Conservation (phyloP, 2,888 invertebrate species). For the Cataglyphis cursor region DNA sequence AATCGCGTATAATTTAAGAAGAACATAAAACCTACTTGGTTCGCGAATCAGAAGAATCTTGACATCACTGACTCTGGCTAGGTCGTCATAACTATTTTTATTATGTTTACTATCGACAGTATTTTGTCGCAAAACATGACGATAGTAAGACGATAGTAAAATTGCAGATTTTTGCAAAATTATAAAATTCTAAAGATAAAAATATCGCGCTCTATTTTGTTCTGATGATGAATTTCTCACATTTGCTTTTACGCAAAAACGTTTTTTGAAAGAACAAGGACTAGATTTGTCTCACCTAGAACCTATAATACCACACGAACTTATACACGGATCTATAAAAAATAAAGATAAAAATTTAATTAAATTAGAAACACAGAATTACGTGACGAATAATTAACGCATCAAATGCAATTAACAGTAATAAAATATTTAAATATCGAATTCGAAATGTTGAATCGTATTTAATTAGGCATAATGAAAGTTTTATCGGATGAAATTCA, state of each 20-base stretch:
- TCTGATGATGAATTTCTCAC: not conserved
- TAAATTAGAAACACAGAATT: not conserved
- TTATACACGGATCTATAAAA: not conserved
- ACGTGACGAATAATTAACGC: constrained; percentile 2
- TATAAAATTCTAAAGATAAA: constrained; percentile 35
- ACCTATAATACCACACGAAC: constrained; percentile 60
- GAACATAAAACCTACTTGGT: constrained; percentile 16
- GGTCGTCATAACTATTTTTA: constrained; percentile 54
- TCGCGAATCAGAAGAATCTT: constrained; percentile 23
- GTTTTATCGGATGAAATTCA: not conserved
- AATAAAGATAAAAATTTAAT: constrained; percentile 15
- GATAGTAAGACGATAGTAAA: not conserved
- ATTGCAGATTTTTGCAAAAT: constrained; percentile 10
- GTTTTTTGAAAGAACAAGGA: constrained; percentile 17
- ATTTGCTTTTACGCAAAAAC: constrained; percentile 22
- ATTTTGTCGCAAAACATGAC: constrained; percentile 61
- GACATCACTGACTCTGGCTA: constrained; percentile 13
- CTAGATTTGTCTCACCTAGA: constrained; percentile 39
- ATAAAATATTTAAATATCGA: not conserved
- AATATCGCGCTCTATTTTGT: constrained; percentile 7
- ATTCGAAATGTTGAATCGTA: not conserved
- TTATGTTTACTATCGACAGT: constrained; percentile 27
- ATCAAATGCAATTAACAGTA: not conserved
- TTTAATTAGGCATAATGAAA: constrained; percentile 1
- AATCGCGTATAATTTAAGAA: constrained; percentile 19